phyloP scores from a whole-genome alignment of 2,888 invertebrate genomes.

The Diarsia mendica region DNA sequence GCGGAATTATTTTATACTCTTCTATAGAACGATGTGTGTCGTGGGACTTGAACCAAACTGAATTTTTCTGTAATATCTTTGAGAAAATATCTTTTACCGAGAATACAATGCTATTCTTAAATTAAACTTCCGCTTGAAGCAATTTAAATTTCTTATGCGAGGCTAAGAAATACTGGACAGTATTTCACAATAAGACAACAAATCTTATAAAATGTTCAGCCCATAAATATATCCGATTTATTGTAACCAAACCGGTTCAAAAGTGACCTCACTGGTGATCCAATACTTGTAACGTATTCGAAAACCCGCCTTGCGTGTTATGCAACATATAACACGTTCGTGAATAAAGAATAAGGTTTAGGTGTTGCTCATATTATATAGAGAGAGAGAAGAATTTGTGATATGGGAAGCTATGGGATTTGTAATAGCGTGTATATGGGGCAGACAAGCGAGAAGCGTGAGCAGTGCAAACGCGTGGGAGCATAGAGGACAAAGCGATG shows the following conservation, averaged over 20 bases:
- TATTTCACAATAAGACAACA: constrained; percentile 56
- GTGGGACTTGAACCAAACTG: constrained; percentile 21
- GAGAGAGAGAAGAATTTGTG: constrained; percentile 40
- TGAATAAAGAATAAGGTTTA: constrained; percentile 21
- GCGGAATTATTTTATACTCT: constrained; percentile 1
- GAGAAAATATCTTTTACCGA: constrained; percentile 32
- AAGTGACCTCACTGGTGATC: constrained; percentile 84
- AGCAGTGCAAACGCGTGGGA: constrained; percentile 75
- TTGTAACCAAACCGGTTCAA: constrained; percentile 79
- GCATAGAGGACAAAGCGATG: constrained; percentile 76
- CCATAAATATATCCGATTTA: constrained; percentile 66
- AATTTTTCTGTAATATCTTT: constrained; percentile 21
- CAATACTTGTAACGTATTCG: constrained; percentile 59
- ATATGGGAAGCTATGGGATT: constrained; percentile 67
- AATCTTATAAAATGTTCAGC: constrained; percentile 62
- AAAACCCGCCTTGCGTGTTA: constrained; percentile 54
- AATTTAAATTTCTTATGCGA: neutral
- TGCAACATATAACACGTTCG: constrained; percentile 10
- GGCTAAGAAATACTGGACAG: neutral
- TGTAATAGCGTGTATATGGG: constrained; percentile 50
- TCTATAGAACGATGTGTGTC: constrained; percentile 14
- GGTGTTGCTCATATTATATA: neutral
- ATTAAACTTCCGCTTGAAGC: neutral
- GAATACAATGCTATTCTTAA: constrained; percentile 35
- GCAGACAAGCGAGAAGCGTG: constrained; percentile 60